These are phyloP conservation scores for Pelosia muscerda DNA, from an alignment of 2,888 invertebrate species.

Conservation along the genomic window DNA sequence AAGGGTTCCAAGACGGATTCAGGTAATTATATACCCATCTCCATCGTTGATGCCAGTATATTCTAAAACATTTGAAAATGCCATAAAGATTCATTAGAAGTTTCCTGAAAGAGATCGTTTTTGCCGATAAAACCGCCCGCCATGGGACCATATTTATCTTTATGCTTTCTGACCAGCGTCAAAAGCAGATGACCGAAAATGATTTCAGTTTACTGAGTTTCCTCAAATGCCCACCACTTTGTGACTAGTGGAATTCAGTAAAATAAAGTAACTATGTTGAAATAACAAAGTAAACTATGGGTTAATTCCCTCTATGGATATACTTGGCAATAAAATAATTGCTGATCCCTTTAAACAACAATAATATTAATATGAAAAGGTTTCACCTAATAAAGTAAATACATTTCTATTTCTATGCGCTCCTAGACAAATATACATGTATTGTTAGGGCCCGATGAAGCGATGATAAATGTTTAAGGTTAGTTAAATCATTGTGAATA, in stretches of 20 bases:
- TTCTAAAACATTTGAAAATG: background rate
- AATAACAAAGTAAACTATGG: no score
- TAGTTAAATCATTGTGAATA: slow-evolving; percentile 35
- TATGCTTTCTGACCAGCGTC: background rate
- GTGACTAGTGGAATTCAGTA: background rate
- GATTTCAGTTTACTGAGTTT: background rate
- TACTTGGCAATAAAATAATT: background rate
- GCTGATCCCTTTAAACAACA: background rate
- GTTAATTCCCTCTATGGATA: background rate
- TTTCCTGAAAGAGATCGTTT: background rate
- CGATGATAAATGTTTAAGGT: slow-evolving; percentile 11
- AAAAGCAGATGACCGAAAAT: background rate
- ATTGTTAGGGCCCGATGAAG: slow-evolving; percentile 3
- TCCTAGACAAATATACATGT: background rate
- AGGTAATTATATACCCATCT: background rate
- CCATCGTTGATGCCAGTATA: background rate
- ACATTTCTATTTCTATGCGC: background rate
- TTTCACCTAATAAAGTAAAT: background rate
- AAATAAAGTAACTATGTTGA: no score
- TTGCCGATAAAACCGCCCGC: background rate
- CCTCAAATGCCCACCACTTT: background rate
- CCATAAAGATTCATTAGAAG: background rate
- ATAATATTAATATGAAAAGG: background rate
- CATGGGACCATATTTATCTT: background rate
- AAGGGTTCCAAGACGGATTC: background rate